phyloP scores from a whole-genome alignment of 2,888 invertebrate species.

The Tanytarsus gracilentus region DNA sequence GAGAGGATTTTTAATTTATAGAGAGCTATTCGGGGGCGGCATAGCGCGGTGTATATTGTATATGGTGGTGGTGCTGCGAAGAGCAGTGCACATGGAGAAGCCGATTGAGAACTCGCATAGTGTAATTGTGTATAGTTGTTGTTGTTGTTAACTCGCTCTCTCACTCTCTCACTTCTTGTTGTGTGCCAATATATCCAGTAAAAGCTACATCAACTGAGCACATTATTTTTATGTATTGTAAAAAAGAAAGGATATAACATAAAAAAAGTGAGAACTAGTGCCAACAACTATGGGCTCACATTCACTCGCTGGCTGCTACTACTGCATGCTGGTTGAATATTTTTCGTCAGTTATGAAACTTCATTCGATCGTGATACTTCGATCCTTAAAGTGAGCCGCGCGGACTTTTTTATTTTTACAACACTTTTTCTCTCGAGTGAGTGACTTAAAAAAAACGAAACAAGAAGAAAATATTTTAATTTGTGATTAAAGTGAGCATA shows the following conservation, averaged over 20 bases:
- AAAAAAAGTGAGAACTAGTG: conserved; percentile 16
- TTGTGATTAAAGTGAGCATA: neutral
- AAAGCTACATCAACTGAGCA: conserved; percentile 20
- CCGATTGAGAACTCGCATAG: neutral
- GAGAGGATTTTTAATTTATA: conserved; percentile 23
- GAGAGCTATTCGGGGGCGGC: neutral
- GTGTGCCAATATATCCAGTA: conserved; percentile 18
- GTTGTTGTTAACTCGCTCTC: conserved; percentile 8
- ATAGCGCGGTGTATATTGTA: neutral
- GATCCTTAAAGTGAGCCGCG: neutral
- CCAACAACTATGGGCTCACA: neutral
- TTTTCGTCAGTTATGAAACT: conserved; percentile 18
- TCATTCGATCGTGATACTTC: conserved; percentile 20
- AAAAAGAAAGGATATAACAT: neutral
- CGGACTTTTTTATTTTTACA: no score
- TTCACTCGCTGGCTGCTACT: neutral
- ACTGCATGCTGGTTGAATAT: neutral
- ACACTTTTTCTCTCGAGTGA: neutral
- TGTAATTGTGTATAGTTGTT: conserved; percentile 22
- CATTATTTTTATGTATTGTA: conserved; percentile 20
- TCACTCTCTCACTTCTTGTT: neutral
- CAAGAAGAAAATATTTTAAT: neutral
- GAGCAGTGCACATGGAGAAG: neutral
- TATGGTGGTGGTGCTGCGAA: neutral
- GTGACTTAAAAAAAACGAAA: neutral